Base-by-base conservation (phyloP, 2,888 invertebrate species). In the Oscheius myriophilus region DNA sequence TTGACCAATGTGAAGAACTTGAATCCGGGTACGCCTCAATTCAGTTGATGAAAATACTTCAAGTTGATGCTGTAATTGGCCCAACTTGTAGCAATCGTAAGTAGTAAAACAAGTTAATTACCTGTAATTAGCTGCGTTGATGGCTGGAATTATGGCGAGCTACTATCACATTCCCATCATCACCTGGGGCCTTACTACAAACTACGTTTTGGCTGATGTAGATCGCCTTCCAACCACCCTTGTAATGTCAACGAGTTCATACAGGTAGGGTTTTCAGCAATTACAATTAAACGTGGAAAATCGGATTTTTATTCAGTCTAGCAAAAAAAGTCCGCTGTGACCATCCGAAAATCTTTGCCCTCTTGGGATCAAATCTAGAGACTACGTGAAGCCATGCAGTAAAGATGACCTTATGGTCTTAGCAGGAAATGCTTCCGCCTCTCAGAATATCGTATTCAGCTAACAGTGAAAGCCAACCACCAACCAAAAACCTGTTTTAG, bases 41-140 rank as follows among this genome's bases (percentile, higher is more conserved):
- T 14, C 69, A 72, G 16, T 25, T 77, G 33, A 69, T 76, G 41
- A 67, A 59, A 21, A 67, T 71, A 12, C 26, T 69, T 25, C 41
- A 73, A 18, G 77, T 78, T 0, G 81, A 81, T 62, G 78, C 75
- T 21, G 74, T 82, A n/a, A 69, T 82, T 25, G 82, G 82, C 0
- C 82, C 82, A n/a, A 76, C 78, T 11, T 82, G 82, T 61, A 80
- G 74, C 57, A 72, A 64, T 51, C 74, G 81, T 81, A 69, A 66
- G 66, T 43, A 9, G 26, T 25, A 39, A 11, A 54, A 41, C 4
- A 54, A 25, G 9, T 11, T 41, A 3, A 18, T 11, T 14, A 41
- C 0, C 11, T 4, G 4, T 18, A 71, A 73, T 54, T 64, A 81
- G 81, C 81, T 2, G 76, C 81, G 0, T 18, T 71, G 9, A 69